Base-by-base conservation (phyloP, 1,140 invertebrate genomes). In the Meloidogyne hapla region DNA sequence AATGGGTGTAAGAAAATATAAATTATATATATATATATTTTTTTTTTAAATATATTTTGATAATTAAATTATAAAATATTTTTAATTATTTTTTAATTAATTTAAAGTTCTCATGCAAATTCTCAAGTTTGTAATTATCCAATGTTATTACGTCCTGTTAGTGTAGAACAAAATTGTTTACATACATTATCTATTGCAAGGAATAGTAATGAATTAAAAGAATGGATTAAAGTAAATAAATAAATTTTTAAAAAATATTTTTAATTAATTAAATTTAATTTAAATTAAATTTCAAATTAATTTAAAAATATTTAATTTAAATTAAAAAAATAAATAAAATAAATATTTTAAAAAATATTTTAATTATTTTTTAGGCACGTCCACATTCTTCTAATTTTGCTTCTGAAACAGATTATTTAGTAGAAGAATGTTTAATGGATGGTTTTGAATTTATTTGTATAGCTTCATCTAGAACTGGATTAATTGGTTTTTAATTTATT, bases 371-470 rank as follows among this genome's bases (percentile, higher is more conserved):
- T 56, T 56, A 56, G 70, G 18, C 78, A 18, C 78, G 79, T 9
- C 74, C 78, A 10, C 56, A 80, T n/a, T 64, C 68, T 15, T 28
- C 78, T 3, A 83, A 81, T 48, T 80, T 69, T 26, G 28, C 45
- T 33, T 56, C 48, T 8, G 65, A 67, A 42, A 72, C 80, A 10
- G 80, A 81, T n/a, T 83, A 83, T 48, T 69, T 81, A 26, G 78
- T 72, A 15, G 80, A 81, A 61, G 80, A 81, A 71, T 81, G 81
- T 63, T 64, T 81, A n/a, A 25, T 69, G 33, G 79, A 83, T 65
- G 81, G 80, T 18, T 69, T 79, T 45, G 80, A 81, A 68, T 83
- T 81, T 68, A 67, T 83, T 25, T 82, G 77, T 15, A 68, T 81
- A 38, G 83, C 61, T 38, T 81, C 80, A 9, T 42, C 38, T 13